phyloP scores from a whole-genome alignment of 2,888 invertebrate species.

The Busseola fusca region DNA sequence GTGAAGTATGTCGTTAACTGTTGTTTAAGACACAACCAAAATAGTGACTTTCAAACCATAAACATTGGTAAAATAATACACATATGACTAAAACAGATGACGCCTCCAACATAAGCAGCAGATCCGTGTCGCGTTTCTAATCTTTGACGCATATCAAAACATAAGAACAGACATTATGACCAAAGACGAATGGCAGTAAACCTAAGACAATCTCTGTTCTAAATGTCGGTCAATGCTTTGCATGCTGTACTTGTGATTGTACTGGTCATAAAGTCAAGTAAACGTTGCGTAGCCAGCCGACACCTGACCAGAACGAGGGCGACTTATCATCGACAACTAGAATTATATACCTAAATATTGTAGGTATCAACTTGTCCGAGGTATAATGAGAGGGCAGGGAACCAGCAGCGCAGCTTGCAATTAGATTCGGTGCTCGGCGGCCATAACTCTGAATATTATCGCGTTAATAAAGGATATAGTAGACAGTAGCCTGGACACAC shows the following conservation, averaged over 20 bases:
- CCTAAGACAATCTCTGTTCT: slow-evolving; percentile 52
- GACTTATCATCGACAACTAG: slow-evolving; percentile 73
- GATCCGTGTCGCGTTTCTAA: slow-evolving; percentile 37
- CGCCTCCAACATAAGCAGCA: slow-evolving; percentile 13
- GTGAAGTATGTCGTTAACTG: not conserved
- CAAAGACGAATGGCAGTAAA: slow-evolving; percentile 53
- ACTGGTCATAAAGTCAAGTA: slow-evolving; percentile 61
- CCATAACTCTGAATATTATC: slow-evolving; percentile 79
- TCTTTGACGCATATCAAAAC: slow-evolving; percentile 42
- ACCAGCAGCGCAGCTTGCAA: slow-evolving; percentile 66
- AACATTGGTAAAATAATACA: not conserved
- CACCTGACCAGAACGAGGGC: slow-evolving; percentile 76
- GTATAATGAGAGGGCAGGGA: slow-evolving; percentile 73
- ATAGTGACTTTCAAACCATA: not conserved
- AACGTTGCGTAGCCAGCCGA: slow-evolving; percentile 60
- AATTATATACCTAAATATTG: slow-evolving; percentile 75
- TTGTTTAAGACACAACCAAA: not conserved
- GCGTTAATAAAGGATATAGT: slow-evolving; percentile 75
- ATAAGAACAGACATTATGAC: slow-evolving; percentile 46
- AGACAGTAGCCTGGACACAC: slow-evolving; percentile 60
- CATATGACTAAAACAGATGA: not conserved
- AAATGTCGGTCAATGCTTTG: slow-evolving; percentile 68
- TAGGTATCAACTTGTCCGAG: slow-evolving; percentile 69
- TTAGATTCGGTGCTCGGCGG: slow-evolving; percentile 67
- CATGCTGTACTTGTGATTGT: slow-evolving; percentile 62